Evolutionary conservation across 2,113 vertebrate species (phyloP), one percentile per base, ranked within the genome.

Genomic region (Cnemophilus loriae): DNA sequence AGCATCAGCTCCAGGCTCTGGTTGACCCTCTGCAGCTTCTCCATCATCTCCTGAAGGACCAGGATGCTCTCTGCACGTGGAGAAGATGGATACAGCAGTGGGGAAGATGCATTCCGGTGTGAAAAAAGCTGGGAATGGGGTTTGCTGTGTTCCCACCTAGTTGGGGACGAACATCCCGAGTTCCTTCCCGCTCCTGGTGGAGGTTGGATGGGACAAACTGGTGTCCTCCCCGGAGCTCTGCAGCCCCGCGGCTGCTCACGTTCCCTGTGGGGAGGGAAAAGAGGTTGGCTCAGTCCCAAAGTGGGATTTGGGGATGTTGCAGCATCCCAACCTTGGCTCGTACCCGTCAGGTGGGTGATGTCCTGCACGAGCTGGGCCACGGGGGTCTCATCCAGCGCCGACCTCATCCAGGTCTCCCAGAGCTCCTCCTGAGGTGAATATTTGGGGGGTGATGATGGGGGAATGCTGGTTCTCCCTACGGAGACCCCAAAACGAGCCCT

Each of bases 21-120:
- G 86, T 98, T 99, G 97, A 99, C 97, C 56, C 80, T 97, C 65
- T 78, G 97, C 93, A 99, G 97, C 69, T 98, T 98, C 50, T 80
- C 87, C 98, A 98, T 97, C 75, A 98, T 88, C 75, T 98, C 97
- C 0, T 95, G 98, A 76, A 98, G 97, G 6, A 83, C 67, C 97
- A 98, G 84, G 70, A 97, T 95, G 16, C 87, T 88, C 63, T 98
- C 99, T 99, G 96, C 6, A 5, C 0, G 0, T 0, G 5, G 49
- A 52, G 9, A 35, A 89, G 19, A 22, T 1, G n/a, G 70, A 69
- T 13, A 23, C 0, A 2, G 30, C 3, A 1, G 26, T 1, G 6
- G 81, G 59, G 16, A 77, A 91, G 30, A 19, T n/a, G 24, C 28
- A 64, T 3, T 35, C 35, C 0, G 0, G 10, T 32, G 32, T 7